phyloP scores from a whole-genome alignment of 2,113 vertebrate genomes.

The Neopipo cinnamomea region DNA sequence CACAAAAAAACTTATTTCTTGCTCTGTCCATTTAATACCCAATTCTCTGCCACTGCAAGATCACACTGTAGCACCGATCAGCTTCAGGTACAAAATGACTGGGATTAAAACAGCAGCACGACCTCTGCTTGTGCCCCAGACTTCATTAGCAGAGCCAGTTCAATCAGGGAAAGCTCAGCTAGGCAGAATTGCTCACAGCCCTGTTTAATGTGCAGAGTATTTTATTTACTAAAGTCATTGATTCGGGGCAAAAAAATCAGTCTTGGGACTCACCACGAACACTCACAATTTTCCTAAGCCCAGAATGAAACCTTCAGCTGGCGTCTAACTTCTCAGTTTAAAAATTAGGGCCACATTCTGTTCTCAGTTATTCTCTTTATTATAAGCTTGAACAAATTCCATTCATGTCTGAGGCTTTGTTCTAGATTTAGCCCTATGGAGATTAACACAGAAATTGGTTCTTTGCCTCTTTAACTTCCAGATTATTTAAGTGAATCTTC shows the following conservation, averaged over 20 bases:
- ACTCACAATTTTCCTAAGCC: background rate
- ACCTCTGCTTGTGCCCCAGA: background rate
- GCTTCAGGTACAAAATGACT: background rate
- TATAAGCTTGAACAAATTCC: background rate
- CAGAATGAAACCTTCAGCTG: background rate
- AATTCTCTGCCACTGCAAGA: background rate
- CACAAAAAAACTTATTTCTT: background rate
- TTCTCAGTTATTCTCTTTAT: background rate
- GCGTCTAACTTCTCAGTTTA: background rate
- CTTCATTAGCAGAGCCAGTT: background rate
- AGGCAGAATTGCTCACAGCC: background rate
- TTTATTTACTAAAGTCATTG: background rate
- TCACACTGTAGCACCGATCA: background rate
- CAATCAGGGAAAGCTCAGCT: background rate
- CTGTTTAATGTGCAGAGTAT: background rate
- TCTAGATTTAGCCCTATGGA: background rate
- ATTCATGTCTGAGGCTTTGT: background rate
- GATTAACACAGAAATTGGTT: background rate
- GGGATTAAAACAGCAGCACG: background rate
- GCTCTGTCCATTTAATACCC: background rate
- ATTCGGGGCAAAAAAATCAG: background rate
- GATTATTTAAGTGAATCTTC: background rate
- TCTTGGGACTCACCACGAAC: background rate
- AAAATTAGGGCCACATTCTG: background rate
- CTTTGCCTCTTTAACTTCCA: background rate